A percentile compares a stretch with the other conserved stretches of the same genome.
Conservation (phyloP, 2,113 vertebrate genomes). For the Heloderma charlesbogerti region DNA sequence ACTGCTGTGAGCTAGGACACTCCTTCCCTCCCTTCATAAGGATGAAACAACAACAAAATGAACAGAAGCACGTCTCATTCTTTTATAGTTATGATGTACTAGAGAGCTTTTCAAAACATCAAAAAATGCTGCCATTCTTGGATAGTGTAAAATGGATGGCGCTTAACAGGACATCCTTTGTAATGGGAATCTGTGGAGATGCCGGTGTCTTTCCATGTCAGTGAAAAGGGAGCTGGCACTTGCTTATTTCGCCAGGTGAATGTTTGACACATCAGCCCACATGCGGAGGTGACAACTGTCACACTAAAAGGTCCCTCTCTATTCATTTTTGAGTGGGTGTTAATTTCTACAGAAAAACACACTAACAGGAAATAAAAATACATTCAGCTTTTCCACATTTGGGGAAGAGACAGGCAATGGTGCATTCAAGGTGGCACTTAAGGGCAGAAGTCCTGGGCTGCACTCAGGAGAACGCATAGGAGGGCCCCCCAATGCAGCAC, state of each 20-base stretch:
- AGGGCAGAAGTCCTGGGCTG: no score
- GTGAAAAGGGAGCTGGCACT: neutral
- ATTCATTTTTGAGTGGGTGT: slow-evolving; percentile 15
- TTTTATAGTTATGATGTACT: neutral
- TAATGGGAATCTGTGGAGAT: neutral
- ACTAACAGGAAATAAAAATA: neutral
- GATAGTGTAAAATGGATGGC: neutral
- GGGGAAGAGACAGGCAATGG: neutral
- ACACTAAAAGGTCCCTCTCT: neutral
- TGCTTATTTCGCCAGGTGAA: neutral
- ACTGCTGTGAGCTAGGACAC: no score
- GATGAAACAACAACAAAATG: neutral
- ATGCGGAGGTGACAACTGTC: neutral
- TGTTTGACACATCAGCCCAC: neutral
- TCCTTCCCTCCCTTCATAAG: no score
- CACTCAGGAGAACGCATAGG: neutral
- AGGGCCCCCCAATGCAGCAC: neutral
- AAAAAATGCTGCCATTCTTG: neutral
- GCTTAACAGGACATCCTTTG: neutral
- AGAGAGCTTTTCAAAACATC: neutral
- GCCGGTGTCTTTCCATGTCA: neutral
- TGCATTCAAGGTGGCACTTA: neutral
- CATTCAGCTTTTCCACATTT: neutral
- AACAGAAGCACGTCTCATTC: neutral
- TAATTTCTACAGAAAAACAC: slow-evolving; percentile 18